Evolutionary conservation across 2,797 vertebrate species (phyloP).

Genomic region (Philypnodon macrostomus): DNA sequence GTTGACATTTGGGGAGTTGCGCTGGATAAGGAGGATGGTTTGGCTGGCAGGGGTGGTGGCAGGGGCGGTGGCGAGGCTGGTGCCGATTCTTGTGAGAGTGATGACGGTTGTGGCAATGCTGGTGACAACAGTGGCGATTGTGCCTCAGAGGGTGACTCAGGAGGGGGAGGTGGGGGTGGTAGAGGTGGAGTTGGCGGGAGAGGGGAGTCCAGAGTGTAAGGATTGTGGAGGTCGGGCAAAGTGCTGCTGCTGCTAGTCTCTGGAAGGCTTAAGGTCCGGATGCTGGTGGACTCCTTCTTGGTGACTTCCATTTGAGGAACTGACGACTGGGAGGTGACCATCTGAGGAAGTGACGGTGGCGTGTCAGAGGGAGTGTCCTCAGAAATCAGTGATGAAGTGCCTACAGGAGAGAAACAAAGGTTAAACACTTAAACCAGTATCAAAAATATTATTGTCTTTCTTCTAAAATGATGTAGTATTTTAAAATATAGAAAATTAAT

Average conservation of each 20-base stretch:
- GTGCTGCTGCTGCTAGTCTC: slow-evolving; percentile 29
- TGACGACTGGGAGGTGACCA: slow-evolving; percentile 2
- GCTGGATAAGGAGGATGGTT: slow-evolving; percentile 38
- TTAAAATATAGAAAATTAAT: too few species aligned
- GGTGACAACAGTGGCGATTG: too few species aligned
- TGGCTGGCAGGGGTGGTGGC: slow-evolving; percentile 38
- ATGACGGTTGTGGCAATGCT: slow-evolving; percentile 3
- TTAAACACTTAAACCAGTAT: too few species aligned
- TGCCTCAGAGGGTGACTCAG: too few species aligned
- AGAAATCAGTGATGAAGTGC: slow-evolving; percentile 44
- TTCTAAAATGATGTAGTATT: too few species aligned
- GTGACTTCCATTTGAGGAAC: slow-evolving; percentile 1
- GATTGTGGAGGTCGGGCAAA: slow-evolving; percentile 18
- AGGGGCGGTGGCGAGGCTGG: slow-evolving; percentile 39
- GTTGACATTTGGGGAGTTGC: slow-evolving; percentile 32
- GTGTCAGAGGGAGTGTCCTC: slow-evolving; percentile 22
- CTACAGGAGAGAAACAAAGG: slow-evolving; percentile 46
- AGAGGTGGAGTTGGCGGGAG: slow-evolving; percentile 46
- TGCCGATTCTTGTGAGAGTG: too few species aligned
- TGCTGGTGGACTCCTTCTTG: slow-evolving; percentile 9
- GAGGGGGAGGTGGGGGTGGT: slow-evolving; percentile 35
- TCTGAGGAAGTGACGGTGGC: slow-evolving; percentile 29
- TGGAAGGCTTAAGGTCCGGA: slow-evolving; percentile 49
- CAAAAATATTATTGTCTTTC: too few species aligned
- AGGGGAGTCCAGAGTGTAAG: neutral